Evolutionary conservation across 2,113 vertebrate species (phyloP), one percentile per base, ranked within the genome.

Genomic region (Pleuronectes platessa): DNA sequence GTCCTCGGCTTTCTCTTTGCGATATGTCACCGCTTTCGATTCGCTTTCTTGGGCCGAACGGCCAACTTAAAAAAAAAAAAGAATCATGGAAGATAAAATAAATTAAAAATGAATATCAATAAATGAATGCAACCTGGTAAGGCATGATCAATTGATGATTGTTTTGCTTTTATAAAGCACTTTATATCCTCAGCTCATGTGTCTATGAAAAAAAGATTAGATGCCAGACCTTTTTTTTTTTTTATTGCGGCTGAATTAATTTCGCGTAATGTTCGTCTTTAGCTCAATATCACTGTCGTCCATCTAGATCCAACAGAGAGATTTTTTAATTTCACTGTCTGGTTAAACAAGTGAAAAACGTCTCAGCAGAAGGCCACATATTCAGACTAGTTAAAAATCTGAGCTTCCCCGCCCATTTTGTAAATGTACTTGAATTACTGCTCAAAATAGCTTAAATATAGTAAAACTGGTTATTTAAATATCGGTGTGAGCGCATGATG

Each of bases 1-100:
- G 15, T 64, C 67, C 69, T 45, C 58, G 68, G 17, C 13, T 66
- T 75, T 79, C 55, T 59, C 51, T 56, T 53, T 73, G 63, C n/a
- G 14, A 63, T 54, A 9, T 68, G 68, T 76, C 10, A 45, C 49
- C 1, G n/a, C 0, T 24, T 61, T 76, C 23, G 18, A 61, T 49
- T 76, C 24, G n/a, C 64, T 49, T 58, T 79, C 42, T 66, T 60
- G 37, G 0, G 8, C 2, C 37, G 9, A 58, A 66, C 31, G 54
- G 62, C 55, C 58, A 4, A 47, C 79, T 80, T 64, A 51, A 71
- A 68, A 45, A 2, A 11, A 61, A 45, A 2, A 11, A 61, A 3
- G 40, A 42, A 42, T 42, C 40, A 13, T 27, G 69, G 62, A 53
- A 35, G 37, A 69, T 47, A 0, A 20, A 71, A 26, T 78, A 37